Conservation (phyloP, 64 coral and sea anemone genomes). For the Pocillopora damicornis region DNA sequence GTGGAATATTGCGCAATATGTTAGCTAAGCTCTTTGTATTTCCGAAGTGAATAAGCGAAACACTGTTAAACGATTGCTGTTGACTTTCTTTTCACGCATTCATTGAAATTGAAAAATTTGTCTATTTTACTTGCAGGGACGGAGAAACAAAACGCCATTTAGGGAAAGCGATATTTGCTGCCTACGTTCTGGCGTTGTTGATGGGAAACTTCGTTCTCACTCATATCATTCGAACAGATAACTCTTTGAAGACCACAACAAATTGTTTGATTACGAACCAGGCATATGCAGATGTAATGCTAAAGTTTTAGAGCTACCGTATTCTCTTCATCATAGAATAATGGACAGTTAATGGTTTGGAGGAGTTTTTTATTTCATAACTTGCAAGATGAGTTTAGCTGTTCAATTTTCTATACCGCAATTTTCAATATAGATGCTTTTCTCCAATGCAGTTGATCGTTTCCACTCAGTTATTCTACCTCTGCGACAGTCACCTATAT, state of each 20-base stretch:
- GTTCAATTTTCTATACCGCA: not conserved
- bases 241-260: not conserved
- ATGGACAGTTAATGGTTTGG: not conserved
- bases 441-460: not conserved
- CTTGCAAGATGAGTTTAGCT: not conserved
- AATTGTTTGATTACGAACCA: constrained; percentile 13
- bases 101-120: too few species aligned
- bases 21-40: too few species aligned
- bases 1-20: too few species aligned
- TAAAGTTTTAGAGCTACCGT: too few species aligned
- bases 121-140: too few species aligned
- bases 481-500: not conserved
- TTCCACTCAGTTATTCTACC: not conserved
- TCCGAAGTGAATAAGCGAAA: too few species aligned
- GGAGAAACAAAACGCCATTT: too few species aligned
- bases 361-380: not conserved
- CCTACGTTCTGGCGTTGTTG: not conserved
- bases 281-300: not conserved
- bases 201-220: constrained; percentile 2
- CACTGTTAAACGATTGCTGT: too few species aligned
- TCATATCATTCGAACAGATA: constrained; percentile 2
- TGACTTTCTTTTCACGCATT: too few species aligned
- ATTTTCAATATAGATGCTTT: not conserved
- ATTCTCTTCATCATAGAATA: too few species aligned
- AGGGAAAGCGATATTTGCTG: not conserved